These are phyloP conservation scores for Moxostoma hubbsi DNA, from an alignment of 2,797 vertebrate species.

Conservation along the genomic window DNA sequence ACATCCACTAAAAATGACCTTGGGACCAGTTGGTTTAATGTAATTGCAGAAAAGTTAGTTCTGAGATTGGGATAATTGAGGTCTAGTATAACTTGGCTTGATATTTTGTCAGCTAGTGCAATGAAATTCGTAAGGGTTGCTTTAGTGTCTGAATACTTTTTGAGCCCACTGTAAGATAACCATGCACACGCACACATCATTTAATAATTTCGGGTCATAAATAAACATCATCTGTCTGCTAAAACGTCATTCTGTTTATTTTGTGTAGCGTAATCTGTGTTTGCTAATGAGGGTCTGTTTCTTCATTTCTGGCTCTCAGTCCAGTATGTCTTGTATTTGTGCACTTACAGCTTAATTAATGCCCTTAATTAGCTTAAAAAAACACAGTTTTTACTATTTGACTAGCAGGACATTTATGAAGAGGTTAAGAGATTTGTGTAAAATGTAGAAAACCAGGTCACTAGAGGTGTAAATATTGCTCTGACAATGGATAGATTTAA, in stretches of 20 bases:
- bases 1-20: no score
- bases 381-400: not conserved
- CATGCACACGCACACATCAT: not conserved
- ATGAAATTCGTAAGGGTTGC: not conserved
- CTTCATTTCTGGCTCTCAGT: not conserved
- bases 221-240: not conserved
- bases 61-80: no score
- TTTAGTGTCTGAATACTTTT: not conserved
- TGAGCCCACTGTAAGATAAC: not conserved
- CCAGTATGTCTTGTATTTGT: not conserved
- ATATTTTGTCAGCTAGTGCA: not conserved
- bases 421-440: not conserved
- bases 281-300: not conserved
- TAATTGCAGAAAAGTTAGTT: no score
- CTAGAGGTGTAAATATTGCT: not conserved
- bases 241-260: slow-evolving; percentile 9
- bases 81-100: not conserved
- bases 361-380: not conserved
- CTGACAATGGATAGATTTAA: not conserved
- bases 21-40: no score
- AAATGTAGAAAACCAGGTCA: not conserved
- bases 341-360: not conserved
- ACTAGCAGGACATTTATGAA: not conserved
- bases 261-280: slow-evolving; percentile 10
- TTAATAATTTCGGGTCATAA: not conserved